Evolutionary conservation across 2,113 vertebrate species (phyloP), one percentile per base, ranked within the genome.

Genomic region (Lipophrys pholis): DNA sequence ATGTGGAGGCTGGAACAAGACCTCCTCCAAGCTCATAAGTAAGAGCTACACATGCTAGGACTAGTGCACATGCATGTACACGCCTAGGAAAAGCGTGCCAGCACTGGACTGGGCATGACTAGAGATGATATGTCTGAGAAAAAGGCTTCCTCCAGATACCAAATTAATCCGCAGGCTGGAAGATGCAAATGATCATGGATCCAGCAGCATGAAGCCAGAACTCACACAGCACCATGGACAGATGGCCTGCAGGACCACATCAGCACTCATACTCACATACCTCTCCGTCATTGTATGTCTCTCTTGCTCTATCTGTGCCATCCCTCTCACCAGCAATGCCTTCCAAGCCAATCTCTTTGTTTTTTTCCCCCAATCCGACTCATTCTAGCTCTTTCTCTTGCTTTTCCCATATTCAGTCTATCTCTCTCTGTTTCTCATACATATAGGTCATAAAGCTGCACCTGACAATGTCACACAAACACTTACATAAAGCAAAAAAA

Each of bases 171-270:
- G 73, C 78, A 88, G 82, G 73, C 72, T 88, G 82, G 82, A 89
- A 83, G 78, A 89, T 90, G 87, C 84, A 87, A 87, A 91, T 89
- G 80, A 90, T 80, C 85, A 91, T 84, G 80, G 82, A 89, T 85
- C 76, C 69, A 83, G 69, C 73, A 78, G 81, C 73, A 71, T 54
- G 12, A 56, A 85, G 87, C 87, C 83, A 88, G 80, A 72, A 77
- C 86, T 66, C 87, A 74, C 79, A 88, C 81, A 87, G 85, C 76
- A 82, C 66, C 83, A 69, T 11, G 50, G 84, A 89, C 90, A 90
- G 90, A 93, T 90, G 86, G 87, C 81, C 78, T 80, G 81, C 78
- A 82, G 87, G 81, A 89, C 82, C 86, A 82, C 81, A 84, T 58
- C 84, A 89, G 84, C 77, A 48, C 74, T 81, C 55, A 21, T 56